Conservation (phyloP, 2,113 vertebrate genomes). For the Protobothrops mucrosquamatus region DNA sequence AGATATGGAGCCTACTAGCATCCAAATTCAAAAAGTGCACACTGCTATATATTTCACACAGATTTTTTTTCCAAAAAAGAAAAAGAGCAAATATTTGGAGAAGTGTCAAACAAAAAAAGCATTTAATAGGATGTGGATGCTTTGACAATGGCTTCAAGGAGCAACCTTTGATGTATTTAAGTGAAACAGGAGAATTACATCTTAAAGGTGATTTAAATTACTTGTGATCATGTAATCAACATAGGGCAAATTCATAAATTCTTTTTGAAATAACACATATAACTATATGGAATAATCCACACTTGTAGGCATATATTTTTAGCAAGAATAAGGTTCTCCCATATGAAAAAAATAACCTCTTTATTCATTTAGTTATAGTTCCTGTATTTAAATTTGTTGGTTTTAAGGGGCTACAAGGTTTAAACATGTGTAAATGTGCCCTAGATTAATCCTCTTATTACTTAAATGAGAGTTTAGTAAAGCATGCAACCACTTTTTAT, state of each 20-base stretch:
- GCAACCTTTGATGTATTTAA: background rate
- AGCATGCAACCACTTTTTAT: slow-evolving; percentile 51
- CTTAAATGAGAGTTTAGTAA: slow-evolving; percentile 53
- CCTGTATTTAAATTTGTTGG: background rate
- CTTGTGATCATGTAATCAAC: background rate
- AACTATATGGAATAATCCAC: background rate
- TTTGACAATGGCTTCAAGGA: background rate
- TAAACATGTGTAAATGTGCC: background rate
- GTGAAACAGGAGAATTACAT: background rate
- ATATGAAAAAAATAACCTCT: background rate
- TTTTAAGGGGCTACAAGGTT: background rate
- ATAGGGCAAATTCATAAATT: background rate
- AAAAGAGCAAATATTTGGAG: background rate
- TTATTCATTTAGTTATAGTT: background rate
- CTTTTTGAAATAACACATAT: background rate
- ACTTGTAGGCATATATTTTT: background rate
- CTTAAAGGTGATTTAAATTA: background rate
- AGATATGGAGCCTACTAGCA: background rate
- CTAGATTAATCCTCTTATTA: slow-evolving; percentile 13
- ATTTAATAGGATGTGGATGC: background rate
- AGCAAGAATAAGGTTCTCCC: background rate
- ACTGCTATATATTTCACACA: background rate
- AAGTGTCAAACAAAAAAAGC: background rate
- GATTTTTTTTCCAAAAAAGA: background rate
- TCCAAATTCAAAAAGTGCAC: background rate